These are phyloP conservation scores for Hirudinaria manillensis DNA, from an alignment of 2,888 invertebrate genomes.

Conservation along the genomic window DNA sequence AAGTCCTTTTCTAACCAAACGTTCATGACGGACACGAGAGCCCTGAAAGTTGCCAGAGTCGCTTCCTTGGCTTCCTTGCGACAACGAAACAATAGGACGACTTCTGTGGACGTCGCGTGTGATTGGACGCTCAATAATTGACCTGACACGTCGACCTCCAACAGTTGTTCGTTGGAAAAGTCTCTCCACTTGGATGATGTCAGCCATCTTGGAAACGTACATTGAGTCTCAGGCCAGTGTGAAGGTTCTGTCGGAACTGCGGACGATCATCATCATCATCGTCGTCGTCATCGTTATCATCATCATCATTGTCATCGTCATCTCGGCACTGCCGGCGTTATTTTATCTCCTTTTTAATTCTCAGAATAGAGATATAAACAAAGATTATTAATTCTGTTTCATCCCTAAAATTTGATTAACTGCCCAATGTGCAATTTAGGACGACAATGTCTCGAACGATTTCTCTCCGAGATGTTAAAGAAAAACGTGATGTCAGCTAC, in stretches of 20 bases:
- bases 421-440: no score
- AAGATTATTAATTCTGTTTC: no score
- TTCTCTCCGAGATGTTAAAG: no score
- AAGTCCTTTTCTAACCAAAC: constrained; percentile 2
- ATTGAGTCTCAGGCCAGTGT: constrained; percentile 35
- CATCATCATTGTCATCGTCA: no score
- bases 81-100: constrained; percentile 1
- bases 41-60: background rate
- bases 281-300: no score
- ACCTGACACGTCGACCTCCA: constrained; percentile 30
- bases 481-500: no score
- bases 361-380: no score
- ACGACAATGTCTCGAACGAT: no score
- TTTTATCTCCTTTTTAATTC: no score
- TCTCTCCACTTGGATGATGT: constrained; percentile 35
- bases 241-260: constrained; percentile 32
- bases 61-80: background rate
- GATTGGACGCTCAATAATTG: constrained; percentile 22
- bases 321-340: no score
- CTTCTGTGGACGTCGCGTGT: background rate
- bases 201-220: constrained; percentile 37
- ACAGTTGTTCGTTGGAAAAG: constrained; percentile 33
- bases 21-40: constrained; percentile 15
- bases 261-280: background rate
- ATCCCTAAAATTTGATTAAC: no score